Base-by-base conservation (phyloP, 1,140 invertebrate genomes). In the Pentalonia nigronervosa region DNA sequence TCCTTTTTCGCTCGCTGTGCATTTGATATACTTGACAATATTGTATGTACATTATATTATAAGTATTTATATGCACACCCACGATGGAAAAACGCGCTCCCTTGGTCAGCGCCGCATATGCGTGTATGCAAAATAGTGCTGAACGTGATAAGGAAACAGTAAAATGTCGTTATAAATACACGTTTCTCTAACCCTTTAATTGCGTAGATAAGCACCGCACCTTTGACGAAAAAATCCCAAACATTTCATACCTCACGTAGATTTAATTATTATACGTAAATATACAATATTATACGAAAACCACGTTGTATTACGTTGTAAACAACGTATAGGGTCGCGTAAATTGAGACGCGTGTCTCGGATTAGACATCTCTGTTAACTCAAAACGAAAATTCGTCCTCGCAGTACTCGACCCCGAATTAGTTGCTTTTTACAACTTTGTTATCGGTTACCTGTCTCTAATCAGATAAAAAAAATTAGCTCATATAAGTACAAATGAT, bases 71-170 rank as follows among this genome's bases (percentile, higher is more conserved):
- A 48, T 90, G 53, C 89, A 50, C 48, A 41, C 90, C 56, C 90
- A 60, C 90, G 56, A 45, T 50, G n/a, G 47, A 91, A 91, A 11
- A 91, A 76, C 56, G 36, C 41, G 25, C 41, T 47, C 2, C 90
- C 60, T 25, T 30, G 34, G 88, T 36, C n/a, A 30, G 25, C 20
- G 14, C 30, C 25, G 30, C 9, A 41, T 76, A 50, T 36, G 89
- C 56, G 30, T 34, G 34, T 91, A 91, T 76, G 56, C 53, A 90
- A 90, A 67, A 90, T 67, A 60, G 30, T 11, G n/a, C 41, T 91
- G 60, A 11, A 91, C 60, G 41, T 86, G 83, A 47, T 86, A 86
- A 45, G 41, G 41, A 86, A 86, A 45, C 4, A 17, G 45, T 8
- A 45, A 45, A 86, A 86, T 86, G 41, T 45, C 41, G 25, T 81